phyloP scores from a whole-genome alignment of 1,140 invertebrate species.

The Ylistrum balloti region DNA sequence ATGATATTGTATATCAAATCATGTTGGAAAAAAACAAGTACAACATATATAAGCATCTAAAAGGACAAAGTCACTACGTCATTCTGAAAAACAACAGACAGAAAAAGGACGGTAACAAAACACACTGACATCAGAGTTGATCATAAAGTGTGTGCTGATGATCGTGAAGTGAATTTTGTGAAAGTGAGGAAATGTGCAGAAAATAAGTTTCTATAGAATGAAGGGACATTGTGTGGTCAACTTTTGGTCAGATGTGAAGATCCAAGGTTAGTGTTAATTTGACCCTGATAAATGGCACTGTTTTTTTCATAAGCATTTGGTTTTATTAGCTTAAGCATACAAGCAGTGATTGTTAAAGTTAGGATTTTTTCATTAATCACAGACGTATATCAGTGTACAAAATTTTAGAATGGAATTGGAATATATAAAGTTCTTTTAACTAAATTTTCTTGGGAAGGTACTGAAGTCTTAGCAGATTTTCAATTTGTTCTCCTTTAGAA shows the following conservation, averaged over 20 bases:
- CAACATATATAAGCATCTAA: conserved; percentile 40
- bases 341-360: neutral
- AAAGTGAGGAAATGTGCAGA: conserved; percentile 33
- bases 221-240: neutral
- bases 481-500: neutral
- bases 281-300: neutral
- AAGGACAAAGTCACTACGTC: neutral
- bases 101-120: conserved; percentile 9
- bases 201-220: neutral
- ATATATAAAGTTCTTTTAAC: neutral
- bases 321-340: neutral
- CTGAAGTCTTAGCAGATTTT: neutral
- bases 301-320: neutral
- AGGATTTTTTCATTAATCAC: neutral
- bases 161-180: conserved; percentile 4
- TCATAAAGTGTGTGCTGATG: neutral
- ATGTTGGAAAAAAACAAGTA: conserved; percentile 12
- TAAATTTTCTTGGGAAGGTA: neutral
- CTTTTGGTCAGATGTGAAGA: neutral
- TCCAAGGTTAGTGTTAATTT: neutral
- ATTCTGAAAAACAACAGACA: conserved; percentile 37
- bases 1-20: conserved; percentile 27
- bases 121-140: neutral
- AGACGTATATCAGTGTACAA: neutral
- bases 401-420: neutral